Base-by-base conservation (phyloP, 2,888 invertebrate species). In the Cotesia congregata region DNA sequence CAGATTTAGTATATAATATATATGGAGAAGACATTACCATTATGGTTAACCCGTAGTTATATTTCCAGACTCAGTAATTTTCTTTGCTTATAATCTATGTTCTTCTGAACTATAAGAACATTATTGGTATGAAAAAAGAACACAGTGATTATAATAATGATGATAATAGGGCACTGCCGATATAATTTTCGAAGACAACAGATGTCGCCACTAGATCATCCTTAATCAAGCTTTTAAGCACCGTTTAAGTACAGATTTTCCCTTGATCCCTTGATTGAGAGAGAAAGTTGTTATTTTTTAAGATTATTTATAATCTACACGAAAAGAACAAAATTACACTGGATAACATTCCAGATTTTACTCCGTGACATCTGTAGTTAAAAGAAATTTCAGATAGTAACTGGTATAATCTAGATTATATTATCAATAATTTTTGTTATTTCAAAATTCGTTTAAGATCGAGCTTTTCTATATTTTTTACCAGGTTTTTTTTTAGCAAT, bases 231-330 rank as follows among this genome's bases (percentile, higher is more conserved):
- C 75, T 78, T 81, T 79, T 67, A 83, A 86, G 87, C 88, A 86
- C 86, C 86, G 85, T 83, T 83, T 86, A 87, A 88, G 81, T 87
- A 84, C 81, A 84, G 84, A 83, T 80, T 83, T 78, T 69, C 67
- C 40, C 74, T 64, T 78, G 80, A 79, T 83, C 78, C 76, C 71
- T 65, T 75, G 67, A 76, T 70, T 74, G 74, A 67, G 75, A 80
- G 77, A 80, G 79, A 79, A 81, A 80, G 78, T 80, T 79, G 67
- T 74, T 81, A 81, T 80, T 81, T 80, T 77, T 76, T 74, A 74
- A 77, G 74, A 50, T 77, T 30, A 30, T 30, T 30, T 30, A 30
- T 30, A 30, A 30, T 30, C 30, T 30, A 30, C 30, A 30, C 30
- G 1, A 1, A 20, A 20, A 20, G 20, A 20, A 20, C 20, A 20